phyloP scores from a whole-genome alignment of 2,113 vertebrate species.

The Proterorhinus semilunaris region DNA sequence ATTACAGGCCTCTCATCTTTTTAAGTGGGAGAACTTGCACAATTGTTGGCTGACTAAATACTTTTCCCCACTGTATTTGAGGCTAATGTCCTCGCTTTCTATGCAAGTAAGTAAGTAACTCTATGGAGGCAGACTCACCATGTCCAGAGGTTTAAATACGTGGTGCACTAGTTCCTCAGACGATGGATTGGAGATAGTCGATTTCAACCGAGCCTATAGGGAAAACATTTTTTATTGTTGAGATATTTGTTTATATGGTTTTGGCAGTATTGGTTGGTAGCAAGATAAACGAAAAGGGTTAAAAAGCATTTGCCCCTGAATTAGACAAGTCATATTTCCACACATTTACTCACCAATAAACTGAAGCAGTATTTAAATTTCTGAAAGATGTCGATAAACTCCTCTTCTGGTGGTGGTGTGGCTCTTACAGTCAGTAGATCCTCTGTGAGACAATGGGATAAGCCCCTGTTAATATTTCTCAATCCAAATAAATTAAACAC shows the following conservation, averaged over 20 bases:
- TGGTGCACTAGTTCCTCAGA: conserved; percentile 85
- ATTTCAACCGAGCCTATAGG: conserved; percentile 80
- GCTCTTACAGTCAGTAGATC: conserved; percentile 80
- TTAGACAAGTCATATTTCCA: neutral
- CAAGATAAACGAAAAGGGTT: neutral
- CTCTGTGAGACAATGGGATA: conserved; percentile 62
- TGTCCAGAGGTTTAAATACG: conserved; percentile 84
- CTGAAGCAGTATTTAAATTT: conserved; percentile 91
- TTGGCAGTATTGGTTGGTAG: neutral
- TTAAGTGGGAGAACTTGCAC: too few relatives aligned
- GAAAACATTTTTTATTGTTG: neutral
- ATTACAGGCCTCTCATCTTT: too few relatives aligned
- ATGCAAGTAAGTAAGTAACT: conserved; percentile 3
- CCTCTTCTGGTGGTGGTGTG: conserved; percentile 78
- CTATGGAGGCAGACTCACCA: conserved; percentile 74
- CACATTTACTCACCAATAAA: conserved; percentile 79
- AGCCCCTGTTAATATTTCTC: neutral
- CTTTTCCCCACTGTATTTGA: conserved; percentile 5
- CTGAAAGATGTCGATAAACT: conserved; percentile 82
- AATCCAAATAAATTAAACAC: neutral
- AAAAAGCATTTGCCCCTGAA: neutral
- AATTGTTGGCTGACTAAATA: too few relatives aligned
- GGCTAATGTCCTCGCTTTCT: neutral
- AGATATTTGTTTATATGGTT: neutral
- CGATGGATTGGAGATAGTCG: conserved; percentile 80